Percentiles rank a stretch among this genome's conserved stretches.
phyloP scores from a whole-genome alignment of 1,140 invertebrate genomes.

The Anoplophora glabripennis region DNA sequence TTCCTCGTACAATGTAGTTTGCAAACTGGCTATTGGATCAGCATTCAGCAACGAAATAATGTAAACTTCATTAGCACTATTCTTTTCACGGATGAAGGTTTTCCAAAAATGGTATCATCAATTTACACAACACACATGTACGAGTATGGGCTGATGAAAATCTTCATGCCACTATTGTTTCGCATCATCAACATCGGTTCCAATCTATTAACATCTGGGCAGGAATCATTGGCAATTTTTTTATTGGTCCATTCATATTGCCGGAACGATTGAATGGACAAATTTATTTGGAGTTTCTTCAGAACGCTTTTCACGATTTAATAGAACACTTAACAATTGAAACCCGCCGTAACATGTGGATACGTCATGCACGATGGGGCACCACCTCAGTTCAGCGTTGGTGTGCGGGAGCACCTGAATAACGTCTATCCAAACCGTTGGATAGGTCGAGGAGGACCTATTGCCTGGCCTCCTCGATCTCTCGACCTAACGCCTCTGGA shows the following conservation, averaged over 20 bases:
- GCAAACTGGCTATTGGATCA: too few species aligned
- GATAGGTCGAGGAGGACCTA: slow-evolving; percentile 28
- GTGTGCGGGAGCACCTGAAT: slow-evolving; percentile 27
- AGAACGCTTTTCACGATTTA: background rate
- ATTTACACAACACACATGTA: slow-evolving; percentile 29
- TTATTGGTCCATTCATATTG: slow-evolving; percentile 14
- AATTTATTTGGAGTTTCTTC: background rate
- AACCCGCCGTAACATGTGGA: slow-evolving; percentile 1
- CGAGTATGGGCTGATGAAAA: slow-evolving; percentile 22
- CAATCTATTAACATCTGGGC: slow-evolving; percentile 6
- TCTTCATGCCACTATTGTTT: slow-evolving; percentile 11
- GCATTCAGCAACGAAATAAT: too few species aligned
- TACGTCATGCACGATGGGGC: slow-evolving; percentile 16
- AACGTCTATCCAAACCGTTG: slow-evolving; percentile 24
- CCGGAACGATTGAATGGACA: slow-evolving; percentile 2
- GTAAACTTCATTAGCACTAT: too few species aligned
- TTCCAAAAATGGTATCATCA: slow-evolving; percentile 41
- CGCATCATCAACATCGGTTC: slow-evolving; percentile 18
- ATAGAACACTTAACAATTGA: slow-evolving; percentile 1
- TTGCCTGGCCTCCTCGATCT: slow-evolving; percentile 32
- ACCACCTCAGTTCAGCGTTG: slow-evolving; percentile 6
- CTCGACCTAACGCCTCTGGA: slow-evolving; percentile 29
- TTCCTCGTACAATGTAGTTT: too few species aligned
- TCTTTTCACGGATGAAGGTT: too few species aligned
- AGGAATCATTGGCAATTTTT: slow-evolving; percentile 8